Evolutionary conservation across 1,140 invertebrate species (phyloP).

Genomic region (Macrosteles quadrilineatus): DNA sequence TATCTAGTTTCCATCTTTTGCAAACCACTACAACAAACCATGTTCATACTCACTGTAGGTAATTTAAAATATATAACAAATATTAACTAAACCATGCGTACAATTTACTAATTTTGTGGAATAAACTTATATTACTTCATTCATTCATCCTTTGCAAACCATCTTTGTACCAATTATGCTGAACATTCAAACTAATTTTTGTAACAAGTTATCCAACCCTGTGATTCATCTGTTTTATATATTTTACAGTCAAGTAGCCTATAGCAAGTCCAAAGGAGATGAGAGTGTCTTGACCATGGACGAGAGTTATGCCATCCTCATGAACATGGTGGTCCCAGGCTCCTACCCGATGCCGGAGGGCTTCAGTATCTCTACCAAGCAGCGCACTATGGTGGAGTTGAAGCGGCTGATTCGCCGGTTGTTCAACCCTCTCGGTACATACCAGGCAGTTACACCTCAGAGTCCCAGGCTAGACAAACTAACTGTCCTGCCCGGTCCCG

Average conservation of each 20-base stretch:
- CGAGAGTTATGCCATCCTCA: constrained; percentile 28
- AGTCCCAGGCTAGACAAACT: constrained; percentile 15
- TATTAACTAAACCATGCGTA: no score
- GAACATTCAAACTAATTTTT: no score
- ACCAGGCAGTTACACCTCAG: not conserved
- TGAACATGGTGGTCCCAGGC: constrained; percentile 25
- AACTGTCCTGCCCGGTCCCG: not conserved
- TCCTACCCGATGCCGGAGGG: constrained; percentile 31
- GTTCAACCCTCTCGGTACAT: constrained; percentile 19
- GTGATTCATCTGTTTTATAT: no score
- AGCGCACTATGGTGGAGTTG: not conserved
- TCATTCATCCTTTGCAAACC: no score
- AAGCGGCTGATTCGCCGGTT: not conserved
- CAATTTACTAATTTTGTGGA: no score
- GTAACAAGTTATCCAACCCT: no score
- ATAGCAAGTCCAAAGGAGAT: constrained; percentile 3
- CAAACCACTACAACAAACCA: no score
- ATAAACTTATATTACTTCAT: no score
- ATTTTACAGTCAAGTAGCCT: constrained; percentile 7
- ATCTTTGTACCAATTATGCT: no score
- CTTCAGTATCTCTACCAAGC: not conserved
- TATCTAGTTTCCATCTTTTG: no score
- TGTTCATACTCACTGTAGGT: no score
- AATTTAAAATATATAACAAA: no score
- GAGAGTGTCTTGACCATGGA: constrained; percentile 30